These are phyloP conservation scores for Zelostemma sp. DNA, from an alignment of 1,140 invertebrate species.

Conservation along the genomic window DNA sequence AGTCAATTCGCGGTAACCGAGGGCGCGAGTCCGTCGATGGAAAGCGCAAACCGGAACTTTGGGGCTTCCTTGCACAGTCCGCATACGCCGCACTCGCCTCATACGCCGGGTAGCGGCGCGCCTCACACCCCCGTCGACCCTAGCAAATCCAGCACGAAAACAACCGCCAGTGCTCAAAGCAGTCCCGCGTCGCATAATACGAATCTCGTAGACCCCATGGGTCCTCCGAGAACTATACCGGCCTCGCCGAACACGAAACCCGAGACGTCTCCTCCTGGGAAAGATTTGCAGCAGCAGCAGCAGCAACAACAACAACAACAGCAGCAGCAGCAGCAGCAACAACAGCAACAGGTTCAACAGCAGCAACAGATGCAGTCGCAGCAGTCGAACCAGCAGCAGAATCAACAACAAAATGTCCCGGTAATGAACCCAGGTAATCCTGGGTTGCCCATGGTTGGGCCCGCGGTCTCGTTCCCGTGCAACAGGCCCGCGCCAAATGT, in stretches of 20 bases:
- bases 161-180: conserved; percentile 63
- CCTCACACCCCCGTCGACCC: conserved; percentile 63
- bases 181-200: conserved; percentile 64
- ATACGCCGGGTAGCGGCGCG: conserved; percentile 62
- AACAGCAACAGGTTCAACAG: conserved; percentile 38
- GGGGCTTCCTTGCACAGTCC: conserved; percentile 64
- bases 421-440: conserved; percentile 54
- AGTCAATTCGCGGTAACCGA: conserved; percentile 63
- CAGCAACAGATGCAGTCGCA: conserved; percentile 45
- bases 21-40: conserved; percentile 66
- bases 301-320: conserved; percentile 47
- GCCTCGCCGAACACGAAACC: conserved; percentile 66
- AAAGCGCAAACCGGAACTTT: conserved; percentile 62
- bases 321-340: conserved; percentile 51
- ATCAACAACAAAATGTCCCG: conserved; percentile 41
- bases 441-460: conserved; percentile 52
- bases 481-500: conserved; percentile 60
- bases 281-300: conserved; percentile 60
- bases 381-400: conserved; percentile 41
- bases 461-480: conserved; percentile 56
- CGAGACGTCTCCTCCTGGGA: conserved; percentile 62
- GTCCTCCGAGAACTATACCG: conserved; percentile 64
- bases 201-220: conserved; percentile 63
- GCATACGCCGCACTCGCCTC: conserved; percentile 66
- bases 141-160: conserved; percentile 57